A percentile compares a stretch with the other conserved stretches of the same genome.
Conservation (phyloP, 2,113 vertebrate species). For the Podarcis muralis region DNA sequence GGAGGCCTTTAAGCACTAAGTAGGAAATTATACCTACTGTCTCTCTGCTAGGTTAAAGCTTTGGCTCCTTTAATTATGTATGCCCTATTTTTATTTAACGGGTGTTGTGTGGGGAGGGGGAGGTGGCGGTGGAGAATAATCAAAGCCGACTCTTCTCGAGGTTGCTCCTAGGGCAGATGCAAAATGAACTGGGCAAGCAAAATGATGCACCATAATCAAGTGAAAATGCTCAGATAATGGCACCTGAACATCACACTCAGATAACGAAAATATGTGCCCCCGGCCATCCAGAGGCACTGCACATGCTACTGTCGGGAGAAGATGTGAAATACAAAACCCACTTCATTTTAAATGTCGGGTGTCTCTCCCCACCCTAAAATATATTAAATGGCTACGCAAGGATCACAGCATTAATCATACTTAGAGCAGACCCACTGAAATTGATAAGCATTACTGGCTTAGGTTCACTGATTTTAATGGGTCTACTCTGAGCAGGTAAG, state of each 20-base stretch:
- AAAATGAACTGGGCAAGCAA: conserved; percentile 71
- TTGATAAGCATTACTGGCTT: no score
- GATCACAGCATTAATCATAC: no score
- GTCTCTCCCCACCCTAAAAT: no score
- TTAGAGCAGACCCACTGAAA: no score
- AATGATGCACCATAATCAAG: conserved; percentile 62
- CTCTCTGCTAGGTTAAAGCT: conserved; percentile 70
- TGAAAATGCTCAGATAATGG: conserved; percentile 60
- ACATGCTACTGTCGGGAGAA: neutral
- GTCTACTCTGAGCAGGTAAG: no score
- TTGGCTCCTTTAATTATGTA: conserved; percentile 74
- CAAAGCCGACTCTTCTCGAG: conserved; percentile 65
- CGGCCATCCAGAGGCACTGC: conserved; percentile 56
- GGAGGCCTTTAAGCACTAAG: conserved; percentile 62
- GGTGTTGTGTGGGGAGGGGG: conserved; percentile 47
- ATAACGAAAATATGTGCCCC: conserved; percentile 65
- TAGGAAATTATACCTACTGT: conserved; percentile 71
- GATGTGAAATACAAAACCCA: neutral
- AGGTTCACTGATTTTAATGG: no score
- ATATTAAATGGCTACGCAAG: no score
- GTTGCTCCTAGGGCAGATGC: conserved; percentile 64
- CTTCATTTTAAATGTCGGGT: neutral
- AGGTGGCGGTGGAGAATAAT: conserved; percentile 47
- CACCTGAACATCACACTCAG: conserved; percentile 50
- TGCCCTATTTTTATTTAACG: conserved; percentile 72